Percentiles rank a stretch among this genome's conserved stretches.
Conservation (phyloP, 1,140 invertebrate genomes). For the Brachionus paranguensis region DNA sequence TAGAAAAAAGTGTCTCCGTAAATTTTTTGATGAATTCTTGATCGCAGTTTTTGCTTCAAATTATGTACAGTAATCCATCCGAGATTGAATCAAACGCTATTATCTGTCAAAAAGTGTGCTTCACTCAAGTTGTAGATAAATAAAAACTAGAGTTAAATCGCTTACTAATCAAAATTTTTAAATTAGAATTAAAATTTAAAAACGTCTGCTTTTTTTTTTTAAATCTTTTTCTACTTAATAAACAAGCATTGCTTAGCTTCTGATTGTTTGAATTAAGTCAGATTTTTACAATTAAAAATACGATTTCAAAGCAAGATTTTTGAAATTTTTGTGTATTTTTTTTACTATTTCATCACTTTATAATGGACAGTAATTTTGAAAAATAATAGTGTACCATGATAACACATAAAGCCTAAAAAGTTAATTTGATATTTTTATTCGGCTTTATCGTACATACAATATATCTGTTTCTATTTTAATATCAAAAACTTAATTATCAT, state of each 20-base stretch:
- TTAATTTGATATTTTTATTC: conserved; percentile 22
- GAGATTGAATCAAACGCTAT: neutral
- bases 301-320: neutral
- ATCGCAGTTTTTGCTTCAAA: neutral
- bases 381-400: neutral
- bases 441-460: neutral
- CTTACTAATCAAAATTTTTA: neutral
- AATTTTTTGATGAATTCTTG: neutral
- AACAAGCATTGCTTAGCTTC: neutral
- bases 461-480: neutral
- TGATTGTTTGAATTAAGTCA: neutral
- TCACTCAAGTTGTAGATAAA: neutral
- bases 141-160: neutral
- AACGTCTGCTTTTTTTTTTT: neutral
- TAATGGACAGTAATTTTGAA: neutral
- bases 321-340: neutral
- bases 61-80: neutral
- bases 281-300: neutral
- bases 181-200: neutral
- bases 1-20: neutral
- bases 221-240: neutral
- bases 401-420: neutral
- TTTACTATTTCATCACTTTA: neutral
- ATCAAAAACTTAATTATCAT: conserved; percentile 16
- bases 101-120: neutral